phyloP scores from a whole-genome alignment of 2,113 vertebrate species.

The Podarcis cretensis region DNA sequence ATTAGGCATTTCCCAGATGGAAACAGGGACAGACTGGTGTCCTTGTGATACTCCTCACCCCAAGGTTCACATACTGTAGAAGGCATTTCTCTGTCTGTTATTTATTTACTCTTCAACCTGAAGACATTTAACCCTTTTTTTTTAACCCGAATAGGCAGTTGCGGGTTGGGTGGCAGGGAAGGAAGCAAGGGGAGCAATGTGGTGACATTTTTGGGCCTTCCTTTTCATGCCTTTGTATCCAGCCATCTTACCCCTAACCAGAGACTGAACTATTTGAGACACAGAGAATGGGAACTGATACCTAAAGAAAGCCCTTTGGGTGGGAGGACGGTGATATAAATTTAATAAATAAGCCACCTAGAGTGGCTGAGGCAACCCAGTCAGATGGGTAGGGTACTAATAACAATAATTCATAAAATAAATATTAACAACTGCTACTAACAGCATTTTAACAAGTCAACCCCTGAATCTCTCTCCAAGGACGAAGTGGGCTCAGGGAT shows the following conservation, averaged over 20 bases:
- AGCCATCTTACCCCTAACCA: not conserved
- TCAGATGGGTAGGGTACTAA: too few relatives aligned
- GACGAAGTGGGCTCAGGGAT: not conserved
- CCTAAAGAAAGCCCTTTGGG: too few relatives aligned
- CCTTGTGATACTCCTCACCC: not conserved
- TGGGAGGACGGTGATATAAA: too few relatives aligned
- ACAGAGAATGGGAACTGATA: not conserved
- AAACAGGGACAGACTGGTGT: not conserved
- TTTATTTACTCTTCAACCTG: too few relatives aligned
- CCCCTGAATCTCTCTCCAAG: not conserved
- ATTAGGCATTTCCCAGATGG: not conserved
- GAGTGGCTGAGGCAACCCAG: too few relatives aligned
- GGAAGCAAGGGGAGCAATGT: not conserved
- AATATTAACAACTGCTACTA: not conserved
- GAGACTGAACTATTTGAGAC: not conserved
- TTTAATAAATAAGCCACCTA: too few relatives aligned
- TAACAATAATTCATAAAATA: too few relatives aligned
- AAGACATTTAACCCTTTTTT: too few relatives aligned
- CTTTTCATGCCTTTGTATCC: not conserved
- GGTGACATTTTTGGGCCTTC: too few relatives aligned
- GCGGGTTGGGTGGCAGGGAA: too few relatives aligned
- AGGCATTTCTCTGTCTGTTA: not conserved
- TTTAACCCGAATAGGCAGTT: not conserved
- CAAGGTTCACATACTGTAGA: not conserved
- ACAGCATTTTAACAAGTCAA: not conserved